Evolutionary conservation across 2,888 invertebrate genomes (phyloP).

Genomic region (Parascotia fuliginaria): DNA sequence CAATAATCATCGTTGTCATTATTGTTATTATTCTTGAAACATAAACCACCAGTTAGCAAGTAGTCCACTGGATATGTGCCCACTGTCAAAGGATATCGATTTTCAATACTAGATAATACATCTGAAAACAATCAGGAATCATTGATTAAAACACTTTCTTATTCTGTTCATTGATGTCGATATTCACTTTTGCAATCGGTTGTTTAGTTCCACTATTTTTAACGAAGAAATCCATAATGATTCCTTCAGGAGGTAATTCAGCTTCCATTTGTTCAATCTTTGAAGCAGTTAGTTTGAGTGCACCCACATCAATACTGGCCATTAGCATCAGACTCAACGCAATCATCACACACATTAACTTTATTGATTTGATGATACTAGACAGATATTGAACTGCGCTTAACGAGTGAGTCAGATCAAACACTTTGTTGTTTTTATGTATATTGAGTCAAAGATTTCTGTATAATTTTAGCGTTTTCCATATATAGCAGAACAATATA

Average conservation of each 20-base stretch:
- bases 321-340: neutral
- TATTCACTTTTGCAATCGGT: constrained; percentile 1
- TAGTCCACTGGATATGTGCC: constrained; percentile 23
- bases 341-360: neutral
- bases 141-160: constrained; percentile 6
- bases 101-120: constrained; percentile 8
- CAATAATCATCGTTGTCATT: neutral
- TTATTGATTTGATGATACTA: neutral
- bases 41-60: constrained; percentile 11
- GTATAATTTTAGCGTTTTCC: neutral
- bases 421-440: neutral
- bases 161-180: constrained; percentile 6
- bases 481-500: neutral
- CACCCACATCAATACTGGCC: neutral
- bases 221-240: constrained; percentile 4
- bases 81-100: constrained; percentile 16
- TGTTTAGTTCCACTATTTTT: neutral
- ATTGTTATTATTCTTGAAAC: constrained; percentile 19
- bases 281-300: neutral
- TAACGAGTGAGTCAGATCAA: neutral
- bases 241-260: constrained; percentile 1
- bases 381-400: neutral
- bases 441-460: neutral
- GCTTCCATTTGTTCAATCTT: constrained; percentile 3
- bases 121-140: constrained; percentile 1